Base-by-base conservation (phyloP, 2,113 vertebrate species). In the Gasterosteus aculeatus region DNA sequence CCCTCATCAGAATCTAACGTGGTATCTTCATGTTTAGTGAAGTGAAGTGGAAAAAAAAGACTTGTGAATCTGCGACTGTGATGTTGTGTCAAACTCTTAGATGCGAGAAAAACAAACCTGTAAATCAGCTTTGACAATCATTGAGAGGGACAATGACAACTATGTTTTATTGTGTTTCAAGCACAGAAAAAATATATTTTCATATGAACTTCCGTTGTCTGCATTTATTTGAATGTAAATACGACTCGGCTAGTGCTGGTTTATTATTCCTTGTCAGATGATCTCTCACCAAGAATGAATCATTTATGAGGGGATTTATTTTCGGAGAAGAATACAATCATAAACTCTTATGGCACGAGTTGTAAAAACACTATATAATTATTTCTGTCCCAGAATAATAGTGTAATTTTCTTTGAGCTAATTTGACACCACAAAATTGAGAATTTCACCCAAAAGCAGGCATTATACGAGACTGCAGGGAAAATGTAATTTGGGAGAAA, bases 211-310 rank as follows among this genome's bases (percentile, higher is more conserved):
- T 87, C 72, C 76, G 87, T 91, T 91, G 89, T 81, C 87, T 91
- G 87, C 88, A 86, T 90, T 92, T 92, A 92, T 93, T 90, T 92
- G 87, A 91, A 94, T 90, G 92, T 89, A 93, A 92, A 94, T 92
- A 85, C 47, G 60, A 72, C 83, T 78, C 77, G 65, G 85, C 85
- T 72, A 66, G 79, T 84, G 77, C 80, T 78, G 76, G 75, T 92
- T 93, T 92, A 93, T 93, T 92, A 90, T 91, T 92, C 85, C 84
- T 80, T 91, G 91, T 91, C 91, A 91, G 81, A 90, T 83, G 85
- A 90, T 90, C 89, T 92, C 80, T 84, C 82, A 53, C 85, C 79
- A 78, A 78, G 74, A 83, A 88, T 89, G 81, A 84, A 92, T 92
- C 90, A 93, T 93, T 92, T 86, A 91, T 92, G 90, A 93, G 83